Conservation (phyloP, 2,797 vertebrate genomes). For the Platyrinchus mystaceus region DNA sequence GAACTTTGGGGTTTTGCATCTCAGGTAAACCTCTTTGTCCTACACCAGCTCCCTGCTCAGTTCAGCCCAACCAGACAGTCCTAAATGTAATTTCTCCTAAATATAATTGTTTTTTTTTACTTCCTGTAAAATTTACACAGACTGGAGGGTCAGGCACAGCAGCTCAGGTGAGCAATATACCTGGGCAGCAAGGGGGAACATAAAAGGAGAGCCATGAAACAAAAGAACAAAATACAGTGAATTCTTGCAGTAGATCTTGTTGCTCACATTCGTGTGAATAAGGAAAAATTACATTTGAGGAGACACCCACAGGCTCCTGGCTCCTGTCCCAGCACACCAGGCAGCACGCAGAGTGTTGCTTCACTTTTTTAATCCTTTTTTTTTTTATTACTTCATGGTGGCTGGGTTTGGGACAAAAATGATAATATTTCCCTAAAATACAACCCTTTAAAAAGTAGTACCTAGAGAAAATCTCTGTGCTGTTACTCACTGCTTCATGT, state of each 20-base stretch:
- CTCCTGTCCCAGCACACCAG: neutral
- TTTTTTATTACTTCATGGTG: neutral
- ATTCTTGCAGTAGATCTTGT: neutral
- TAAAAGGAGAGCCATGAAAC: neutral
- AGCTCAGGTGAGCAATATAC: neutral
- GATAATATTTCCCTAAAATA: neutral
- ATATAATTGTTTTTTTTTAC: rapidly evolving
- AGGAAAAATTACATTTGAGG: neutral
- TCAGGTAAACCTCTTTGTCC: neutral
- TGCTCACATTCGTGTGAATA: neutral
- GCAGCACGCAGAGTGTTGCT: neutral
- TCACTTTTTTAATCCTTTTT: neutral
- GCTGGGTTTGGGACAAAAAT: conserved; percentile 17
- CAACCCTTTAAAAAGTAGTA: neutral
- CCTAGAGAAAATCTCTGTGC: neutral
- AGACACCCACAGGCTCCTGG: conserved; percentile 20
- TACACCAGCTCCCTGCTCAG: rapidly evolving
- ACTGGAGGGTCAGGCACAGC: neutral
- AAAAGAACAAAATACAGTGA: neutral
- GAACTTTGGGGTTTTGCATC: rapidly evolving
- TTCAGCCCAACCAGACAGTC: neutral
- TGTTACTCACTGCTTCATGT: neutral
- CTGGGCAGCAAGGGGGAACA: neutral
- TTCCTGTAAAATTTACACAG: neutral
- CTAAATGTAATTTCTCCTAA: neutral